A percentile compares a stretch with the other conserved stretches of the same genome.
Conservation (phyloP, 1,140 invertebrate genomes). For the Asobara japonica region DNA sequence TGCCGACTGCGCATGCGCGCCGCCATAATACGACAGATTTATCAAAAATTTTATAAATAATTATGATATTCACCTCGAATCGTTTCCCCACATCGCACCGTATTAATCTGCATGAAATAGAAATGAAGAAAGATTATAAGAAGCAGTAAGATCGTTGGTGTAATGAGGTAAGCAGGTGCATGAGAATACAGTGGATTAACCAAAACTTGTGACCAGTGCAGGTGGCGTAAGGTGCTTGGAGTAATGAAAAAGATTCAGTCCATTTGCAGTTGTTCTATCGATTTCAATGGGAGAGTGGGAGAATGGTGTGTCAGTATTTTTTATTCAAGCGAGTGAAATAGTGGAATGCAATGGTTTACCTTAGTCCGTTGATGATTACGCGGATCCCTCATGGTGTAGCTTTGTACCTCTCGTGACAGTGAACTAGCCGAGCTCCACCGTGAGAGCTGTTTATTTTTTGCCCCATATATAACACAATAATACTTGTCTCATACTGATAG, state of each 20-base stretch:
- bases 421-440: conserved; percentile 73
- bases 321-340: not conserved
- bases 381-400: conserved; percentile 69
- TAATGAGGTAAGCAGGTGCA: not conserved
- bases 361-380: conserved; percentile 61
- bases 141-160: not conserved
- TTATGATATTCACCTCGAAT: too few species aligned
- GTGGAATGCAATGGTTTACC: conserved; percentile 50
- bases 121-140: not conserved
- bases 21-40: too few species aligned
- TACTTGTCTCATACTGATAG: conserved; percentile 56
- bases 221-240: not conserved
- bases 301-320: too few species aligned
- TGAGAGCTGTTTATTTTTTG: conserved; percentile 71
- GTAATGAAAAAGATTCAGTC: not conserved
- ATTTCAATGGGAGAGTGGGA: too few species aligned
- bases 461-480: conserved; percentile 68
- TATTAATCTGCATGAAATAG: not conserved
- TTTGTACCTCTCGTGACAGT: conserved; percentile 71
- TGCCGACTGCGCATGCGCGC: too few species aligned
- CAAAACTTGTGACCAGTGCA: conserved; percentile 15
- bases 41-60: too few species aligned
- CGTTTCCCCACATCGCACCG: not conserved
- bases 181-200: not conserved
- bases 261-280: too few species aligned